Evolutionary conservation across 2,797 vertebrate species (phyloP).

Genomic region (Phalanger gymnotis): DNA sequence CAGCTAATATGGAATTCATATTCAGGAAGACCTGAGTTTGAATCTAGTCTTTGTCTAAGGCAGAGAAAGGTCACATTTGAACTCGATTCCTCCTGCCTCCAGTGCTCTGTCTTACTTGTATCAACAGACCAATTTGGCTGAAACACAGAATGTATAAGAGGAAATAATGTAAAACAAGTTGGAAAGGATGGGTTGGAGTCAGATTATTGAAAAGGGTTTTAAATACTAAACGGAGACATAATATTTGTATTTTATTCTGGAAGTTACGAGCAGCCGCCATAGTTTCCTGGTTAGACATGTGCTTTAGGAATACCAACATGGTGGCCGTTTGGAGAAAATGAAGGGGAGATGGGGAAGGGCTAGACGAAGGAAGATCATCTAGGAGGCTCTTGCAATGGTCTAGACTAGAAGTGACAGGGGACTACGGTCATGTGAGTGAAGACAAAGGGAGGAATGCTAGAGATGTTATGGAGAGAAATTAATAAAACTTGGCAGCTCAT

Average conservation of each 20-base stretch:
- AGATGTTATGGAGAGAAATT: too few species aligned
- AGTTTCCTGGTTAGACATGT: neutral
- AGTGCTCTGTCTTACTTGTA: neutral
- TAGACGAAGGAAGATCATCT: neutral
- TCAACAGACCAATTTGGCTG: neutral
- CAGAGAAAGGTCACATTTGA: neutral
- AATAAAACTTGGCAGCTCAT: too few species aligned
- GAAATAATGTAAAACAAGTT: neutral
- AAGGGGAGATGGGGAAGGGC: neutral
- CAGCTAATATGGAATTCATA: neutral
- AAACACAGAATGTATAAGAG: neutral
- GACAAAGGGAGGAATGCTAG: too few species aligned
- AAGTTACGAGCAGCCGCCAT: neutral
- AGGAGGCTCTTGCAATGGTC: neutral
- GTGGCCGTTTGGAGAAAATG: neutral
- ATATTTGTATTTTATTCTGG: neutral
- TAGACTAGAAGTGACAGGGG: too few species aligned
- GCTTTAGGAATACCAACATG: neutral
- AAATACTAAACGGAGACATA: neutral
- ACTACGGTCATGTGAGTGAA: too few species aligned
- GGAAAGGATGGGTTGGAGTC: neutral
- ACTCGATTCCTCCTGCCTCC: neutral
- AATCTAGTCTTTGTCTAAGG: neutral
- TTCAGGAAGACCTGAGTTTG: neutral
- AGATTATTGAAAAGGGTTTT: neutral